Base-by-base conservation (phyloP, 1,140 invertebrate species). In the Drosophila pseudoananassae region DNA sequence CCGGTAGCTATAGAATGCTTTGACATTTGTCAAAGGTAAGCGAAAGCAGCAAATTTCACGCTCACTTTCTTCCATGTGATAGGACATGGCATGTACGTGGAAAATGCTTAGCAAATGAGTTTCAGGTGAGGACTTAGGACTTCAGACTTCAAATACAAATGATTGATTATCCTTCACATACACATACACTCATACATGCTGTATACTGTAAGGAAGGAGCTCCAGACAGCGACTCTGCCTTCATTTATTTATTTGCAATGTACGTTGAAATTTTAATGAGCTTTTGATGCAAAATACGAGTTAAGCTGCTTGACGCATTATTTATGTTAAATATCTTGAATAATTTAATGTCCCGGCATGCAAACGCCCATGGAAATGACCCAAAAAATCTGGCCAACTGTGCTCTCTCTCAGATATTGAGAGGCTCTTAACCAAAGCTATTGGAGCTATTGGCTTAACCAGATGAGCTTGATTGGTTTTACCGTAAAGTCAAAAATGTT, bases 311-410 rank as follows among this genome's bases (percentile, higher is more conserved):
- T 83, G 75, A 49, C 72, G 66, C 72, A 73, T 74, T 74, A 69
- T 87, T 81, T 69, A 72, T 69, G 71, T 72, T 79, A 84, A 84
- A 76, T 76, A 66, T 66, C 55, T 60, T 77, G 51, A 68, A 72
- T 73, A 79, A 54, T 72, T 46, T 55, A 64, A 58, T 51, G 51
- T 43, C 20, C 45, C 23, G 47, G 58, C 45, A 36, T 31, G 40
- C 40, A 14, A 43, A 17, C 9, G 49, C 4, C 9, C n/a, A n/a
- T n/a, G 47, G 9, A 20, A 12, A 14, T 51, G 7, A 12, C 25
- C 23, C 0, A n/a, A 38, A 31, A 17, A 31, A 60, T 33, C 17
- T 12, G 38, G n/a, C 23, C 20, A 25, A 25, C 6, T 59, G 27
- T 14, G n/a, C n/a, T n/a, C n/a, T 12, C 1, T n/a, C 12, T 27